Evolutionary conservation across 2,113 vertebrate genomes (phyloP).

Genomic region (Cisticola juncidis): DNA sequence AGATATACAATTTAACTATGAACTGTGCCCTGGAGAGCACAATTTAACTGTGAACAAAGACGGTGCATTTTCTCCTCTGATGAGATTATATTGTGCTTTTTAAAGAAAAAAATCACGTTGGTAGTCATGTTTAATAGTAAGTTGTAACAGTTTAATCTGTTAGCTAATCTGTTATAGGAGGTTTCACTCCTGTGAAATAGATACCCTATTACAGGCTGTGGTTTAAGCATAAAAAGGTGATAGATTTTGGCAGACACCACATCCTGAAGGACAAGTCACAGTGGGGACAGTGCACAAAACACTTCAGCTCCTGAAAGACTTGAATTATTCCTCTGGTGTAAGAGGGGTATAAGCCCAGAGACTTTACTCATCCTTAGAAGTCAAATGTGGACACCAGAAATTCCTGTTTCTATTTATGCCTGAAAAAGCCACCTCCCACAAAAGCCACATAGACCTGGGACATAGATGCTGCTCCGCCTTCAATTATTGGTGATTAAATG

Average conservation of each 20-base stretch:
- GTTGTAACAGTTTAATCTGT: neutral
- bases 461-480: neutral
- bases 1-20: neutral
- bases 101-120: neutral
- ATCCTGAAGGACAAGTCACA: neutral
- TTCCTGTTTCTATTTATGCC: neutral
- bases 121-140: neutral
- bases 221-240: neutral
- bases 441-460: neutral
- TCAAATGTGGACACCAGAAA: neutral
- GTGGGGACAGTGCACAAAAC: neutral
- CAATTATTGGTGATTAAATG: neutral
- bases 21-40: neutral
- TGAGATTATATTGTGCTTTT: neutral
- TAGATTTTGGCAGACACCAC: neutral
- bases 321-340: rapidly evolving
- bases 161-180: neutral
- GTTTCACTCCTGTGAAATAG: neutral
- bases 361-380: neutral
- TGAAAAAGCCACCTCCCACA: neutral
- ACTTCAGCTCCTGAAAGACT: neutral
- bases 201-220: neutral
- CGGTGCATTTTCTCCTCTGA: neutral
- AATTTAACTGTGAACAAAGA: neutral
- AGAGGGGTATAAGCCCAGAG: neutral